phyloP scores from a whole-genome alignment of 2,888 invertebrate genomes.

The Molorchus minor region DNA sequence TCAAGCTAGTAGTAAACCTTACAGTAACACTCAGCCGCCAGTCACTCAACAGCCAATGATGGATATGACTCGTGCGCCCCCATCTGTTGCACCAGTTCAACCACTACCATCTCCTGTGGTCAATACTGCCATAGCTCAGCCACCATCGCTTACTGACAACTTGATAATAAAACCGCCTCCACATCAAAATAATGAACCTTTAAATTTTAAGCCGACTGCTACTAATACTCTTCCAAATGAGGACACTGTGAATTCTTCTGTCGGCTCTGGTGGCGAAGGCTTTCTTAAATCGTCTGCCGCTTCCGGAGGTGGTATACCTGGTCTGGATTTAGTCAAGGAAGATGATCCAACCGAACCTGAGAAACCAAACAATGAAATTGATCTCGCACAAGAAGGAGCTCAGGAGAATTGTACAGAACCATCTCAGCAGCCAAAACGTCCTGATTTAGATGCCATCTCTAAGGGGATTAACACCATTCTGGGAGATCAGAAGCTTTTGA shows the following conservation, averaged over 20 bases:
- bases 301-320: constrained; percentile 72
- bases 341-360: constrained; percentile 35
- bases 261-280: constrained; percentile 32
- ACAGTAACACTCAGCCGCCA: not conserved
- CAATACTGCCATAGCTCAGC: not conserved
- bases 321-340: constrained; percentile 74
- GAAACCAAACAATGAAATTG: constrained; percentile 34
- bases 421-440: constrained; percentile 52
- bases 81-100: not conserved
- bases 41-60: constrained; percentile 1
- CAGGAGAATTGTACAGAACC: constrained; percentile 24
- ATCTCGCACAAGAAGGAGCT: constrained; percentile 28
- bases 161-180: constrained; percentile 50
- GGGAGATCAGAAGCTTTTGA: constrained; percentile 71
- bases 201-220: constrained; percentile 48
- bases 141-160: constrained; percentile 15
- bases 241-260: constrained; percentile 29
- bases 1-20: not conserved
- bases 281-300: constrained; percentile 41
- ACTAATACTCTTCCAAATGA: constrained; percentile 16
- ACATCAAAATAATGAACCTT: constrained; percentile 53
- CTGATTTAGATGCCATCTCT: constrained; percentile 69
- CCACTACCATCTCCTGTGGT: not conserved
- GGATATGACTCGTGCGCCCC: not conserved
- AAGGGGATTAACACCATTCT: constrained; percentile 71